Evolutionary conservation across 1,140 invertebrate genomes (phyloP).

Genomic region (Drosophila nasuta): DNA sequence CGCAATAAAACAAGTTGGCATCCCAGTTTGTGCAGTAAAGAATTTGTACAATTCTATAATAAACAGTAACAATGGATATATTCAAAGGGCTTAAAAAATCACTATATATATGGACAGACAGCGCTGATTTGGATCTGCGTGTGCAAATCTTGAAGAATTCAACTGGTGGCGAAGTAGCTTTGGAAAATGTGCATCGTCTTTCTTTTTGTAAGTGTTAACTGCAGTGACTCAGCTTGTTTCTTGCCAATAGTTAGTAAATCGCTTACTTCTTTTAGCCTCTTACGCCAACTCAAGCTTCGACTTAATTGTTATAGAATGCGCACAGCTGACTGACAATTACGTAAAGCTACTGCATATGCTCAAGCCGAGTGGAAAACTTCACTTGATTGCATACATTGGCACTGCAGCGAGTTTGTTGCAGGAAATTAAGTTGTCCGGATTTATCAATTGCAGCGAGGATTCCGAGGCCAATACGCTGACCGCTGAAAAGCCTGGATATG

Average conservation of each 20-base stretch:
- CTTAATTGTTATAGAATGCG: constrained; percentile 86
- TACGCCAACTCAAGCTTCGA: constrained; percentile 87
- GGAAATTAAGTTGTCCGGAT: constrained; percentile 88
- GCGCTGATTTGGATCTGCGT: constrained; percentile 62
- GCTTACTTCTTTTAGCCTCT: constrained; percentile 84
- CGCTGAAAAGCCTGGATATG: constrained; percentile 89
- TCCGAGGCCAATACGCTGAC: constrained; percentile 83
- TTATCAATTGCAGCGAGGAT: constrained; percentile 86
- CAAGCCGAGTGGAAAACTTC: constrained; percentile 87
- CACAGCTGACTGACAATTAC: constrained; percentile 85
- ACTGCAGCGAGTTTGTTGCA: constrained; percentile 83
- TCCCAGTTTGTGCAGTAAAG: constrained; percentile 32
- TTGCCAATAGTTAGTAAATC: constrained; percentile 30
- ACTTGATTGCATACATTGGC: constrained; percentile 84
- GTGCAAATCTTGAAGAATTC: constrained; percentile 62
- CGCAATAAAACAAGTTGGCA: constrained; percentile 20
- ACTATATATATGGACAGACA: constrained; percentile 77
- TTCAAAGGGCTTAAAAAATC: constrained; percentile 73
- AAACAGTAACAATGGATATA: constrained; percentile 63
- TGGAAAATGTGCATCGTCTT: constrained; percentile 81
- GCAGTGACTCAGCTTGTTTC: constrained; percentile 62
- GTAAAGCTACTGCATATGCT: constrained; percentile 86
- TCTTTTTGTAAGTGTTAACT: constrained; percentile 70
- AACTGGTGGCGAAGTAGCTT: constrained; percentile 72
- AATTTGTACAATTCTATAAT: constrained; percentile 40